Evolutionary conservation across 2,113 vertebrate species (phyloP).

Genomic region (Bubo scandiacus): DNA sequence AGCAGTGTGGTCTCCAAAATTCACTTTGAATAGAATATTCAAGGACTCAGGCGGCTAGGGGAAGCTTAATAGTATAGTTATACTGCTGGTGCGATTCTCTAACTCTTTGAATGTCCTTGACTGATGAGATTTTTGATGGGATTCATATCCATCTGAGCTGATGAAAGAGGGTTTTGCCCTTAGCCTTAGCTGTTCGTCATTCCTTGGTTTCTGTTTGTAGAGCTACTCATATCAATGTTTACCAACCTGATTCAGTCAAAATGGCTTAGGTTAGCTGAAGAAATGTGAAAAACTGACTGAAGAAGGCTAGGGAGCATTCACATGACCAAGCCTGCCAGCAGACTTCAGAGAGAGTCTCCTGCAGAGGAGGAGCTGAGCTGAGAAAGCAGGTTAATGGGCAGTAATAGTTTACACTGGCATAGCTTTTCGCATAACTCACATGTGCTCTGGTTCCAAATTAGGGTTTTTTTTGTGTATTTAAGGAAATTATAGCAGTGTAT

Average conservation of each 20-base stretch:
- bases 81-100: background rate
- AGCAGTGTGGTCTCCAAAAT: background rate
- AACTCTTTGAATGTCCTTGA: background rate
- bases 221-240: background rate
- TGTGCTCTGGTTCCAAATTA: background rate
- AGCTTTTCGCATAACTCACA: accelerated
- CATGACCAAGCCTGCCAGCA: background rate
- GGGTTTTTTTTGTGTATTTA: background rate
- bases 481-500: background rate
- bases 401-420: background rate
- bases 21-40: background rate
- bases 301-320: background rate
- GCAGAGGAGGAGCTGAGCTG: background rate
- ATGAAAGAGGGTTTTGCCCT: background rate
- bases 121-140: background rate
- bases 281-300: background rate
- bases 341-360: background rate
- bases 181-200: background rate
- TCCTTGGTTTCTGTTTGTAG: background rate
- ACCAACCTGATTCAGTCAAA: background rate
- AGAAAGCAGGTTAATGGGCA: background rate
- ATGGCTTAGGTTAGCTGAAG: background rate
- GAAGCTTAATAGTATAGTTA: background rate
- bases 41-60: background rate
- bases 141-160: background rate